phyloP scores from a whole-genome alignment of 2,113 vertebrate genomes.

The Oncorhynchus nerka region DNA sequence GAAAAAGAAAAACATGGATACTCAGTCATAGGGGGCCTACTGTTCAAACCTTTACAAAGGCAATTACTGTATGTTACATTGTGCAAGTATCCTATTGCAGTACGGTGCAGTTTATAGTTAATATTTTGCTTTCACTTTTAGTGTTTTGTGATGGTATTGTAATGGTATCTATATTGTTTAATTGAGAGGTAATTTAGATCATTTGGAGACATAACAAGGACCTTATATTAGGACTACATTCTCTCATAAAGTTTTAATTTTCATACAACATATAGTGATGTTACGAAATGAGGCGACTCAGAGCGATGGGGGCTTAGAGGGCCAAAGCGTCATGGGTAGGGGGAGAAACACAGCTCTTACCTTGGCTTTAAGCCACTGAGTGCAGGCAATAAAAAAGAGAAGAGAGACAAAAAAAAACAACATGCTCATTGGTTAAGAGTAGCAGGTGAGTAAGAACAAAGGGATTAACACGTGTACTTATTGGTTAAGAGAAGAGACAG shows the following conservation, averaged over 20 bases:
- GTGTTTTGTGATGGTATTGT: too few species aligned
- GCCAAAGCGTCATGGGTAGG: slow-evolving; percentile 66
- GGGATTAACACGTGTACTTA: slow-evolving; percentile 73
- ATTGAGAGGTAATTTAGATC: too few species aligned
- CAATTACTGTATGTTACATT: too few species aligned
- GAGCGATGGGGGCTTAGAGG: slow-evolving; percentile 26
- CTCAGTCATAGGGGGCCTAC: background rate
- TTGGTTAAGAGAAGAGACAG: slow-evolving; percentile 42
- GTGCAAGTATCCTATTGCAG: too few species aligned
- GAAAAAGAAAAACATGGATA: slow-evolving; percentile 8
- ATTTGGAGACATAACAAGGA: too few species aligned
- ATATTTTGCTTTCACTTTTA: too few species aligned
- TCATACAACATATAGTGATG: background rate
- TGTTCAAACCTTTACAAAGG: too few species aligned
- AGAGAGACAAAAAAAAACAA: slow-evolving; percentile 45
- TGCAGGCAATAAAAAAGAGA: slow-evolving; percentile 53
- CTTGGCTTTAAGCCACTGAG: slow-evolving; percentile 99
- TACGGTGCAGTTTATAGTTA: too few species aligned
- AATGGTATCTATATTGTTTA: too few species aligned
- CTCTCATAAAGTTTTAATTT: background rate
- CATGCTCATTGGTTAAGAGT: slow-evolving; percentile 11
- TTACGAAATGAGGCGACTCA: background rate
- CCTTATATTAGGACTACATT: background rate
- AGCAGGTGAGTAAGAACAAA: slow-evolving; percentile 60
- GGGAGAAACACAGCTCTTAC: slow-evolving; percentile 83